Base-by-base conservation (phyloP, 2,888 invertebrate species). In the Lysandra bellargus region DNA sequence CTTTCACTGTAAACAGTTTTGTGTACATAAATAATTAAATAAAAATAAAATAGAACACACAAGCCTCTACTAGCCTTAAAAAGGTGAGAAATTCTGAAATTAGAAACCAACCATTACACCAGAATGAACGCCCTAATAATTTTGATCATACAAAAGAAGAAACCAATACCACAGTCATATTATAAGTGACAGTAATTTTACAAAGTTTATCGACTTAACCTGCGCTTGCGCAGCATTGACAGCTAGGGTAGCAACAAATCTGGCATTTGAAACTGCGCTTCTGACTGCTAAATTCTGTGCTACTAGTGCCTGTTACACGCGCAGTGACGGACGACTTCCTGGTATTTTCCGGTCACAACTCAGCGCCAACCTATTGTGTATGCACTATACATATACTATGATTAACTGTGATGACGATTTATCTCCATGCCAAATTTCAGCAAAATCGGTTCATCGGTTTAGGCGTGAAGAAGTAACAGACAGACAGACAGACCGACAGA, bases 321-420 rank as follows among this genome's bases (percentile, higher is more conserved):
- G 80, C 83, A 84, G 87, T 86, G 85, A 87, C 85, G 84, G 83
- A 84, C 82, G 85, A 87, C 84, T 91, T 92, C 92, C 92, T 89
- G 91, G 84, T 83, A 81, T 86, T 88, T 87, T 91, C 91, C 92
- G 91, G 88, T 85, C 87, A 85, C 83, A 84, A 37, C 9, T 64
- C 84, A 83, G 82, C 85, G 85, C 78, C 30, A 73, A 37, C 75
- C 81, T 40, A 81, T 81, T 81, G 81, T 81, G 75, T 78, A 72
- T 72, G 33, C 44, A 30, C 49, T 6, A 49, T 33, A 72, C 61
- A 61, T 23, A 23, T 78, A 6, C 69, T 69, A 69, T 69, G 64
- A 78, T 78, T 44, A 23, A 23, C 23, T n/a, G n/a, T 23, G 23
- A 23, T 23, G 23, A 23, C 23, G 23, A 23, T 23, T 23, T 23